A percentile compares a stretch with the other conserved stretches of the same genome.
Conservation (phyloP, 2,888 invertebrate species). For the Diplazon laetatorius region DNA sequence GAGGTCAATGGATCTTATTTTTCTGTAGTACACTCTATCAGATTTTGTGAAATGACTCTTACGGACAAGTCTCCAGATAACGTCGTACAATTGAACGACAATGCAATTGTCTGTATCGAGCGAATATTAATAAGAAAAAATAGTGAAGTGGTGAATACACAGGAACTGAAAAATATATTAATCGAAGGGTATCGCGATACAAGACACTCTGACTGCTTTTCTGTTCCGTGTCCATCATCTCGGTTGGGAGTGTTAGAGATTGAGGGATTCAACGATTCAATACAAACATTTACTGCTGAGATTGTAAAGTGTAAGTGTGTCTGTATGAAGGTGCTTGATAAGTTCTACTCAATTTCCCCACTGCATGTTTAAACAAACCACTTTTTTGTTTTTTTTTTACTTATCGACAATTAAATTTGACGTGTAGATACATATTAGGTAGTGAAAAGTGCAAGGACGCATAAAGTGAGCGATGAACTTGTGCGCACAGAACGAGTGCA, state of each 20-base stretch:
- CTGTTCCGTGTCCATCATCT: neutral
- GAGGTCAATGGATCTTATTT: slow-evolving; percentile 34
- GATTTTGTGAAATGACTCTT: slow-evolving; percentile 21
- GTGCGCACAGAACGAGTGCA: too few relatives aligned
- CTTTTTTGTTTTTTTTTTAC: neutral
- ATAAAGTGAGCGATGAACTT: too few relatives aligned
- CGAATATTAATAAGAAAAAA: slow-evolving; percentile 2
- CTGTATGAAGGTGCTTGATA: neutral
- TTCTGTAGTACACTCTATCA: slow-evolving; percentile 15
- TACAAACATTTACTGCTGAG: neutral
- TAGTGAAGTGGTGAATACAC: neutral
- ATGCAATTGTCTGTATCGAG: slow-evolving; percentile 15
- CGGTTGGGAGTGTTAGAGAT: slow-evolving; percentile 1
- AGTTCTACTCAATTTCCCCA: neutral
- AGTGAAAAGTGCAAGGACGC: too few relatives aligned
- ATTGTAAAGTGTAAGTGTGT: neutral
- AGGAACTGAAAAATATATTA: neutral
- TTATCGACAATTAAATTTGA: too few relatives aligned
- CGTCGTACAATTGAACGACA: slow-evolving; percentile 18
- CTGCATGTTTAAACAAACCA: neutral
- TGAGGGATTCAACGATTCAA: neutral
- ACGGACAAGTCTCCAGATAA: slow-evolving; percentile 32
- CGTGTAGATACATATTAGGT: too few relatives aligned
- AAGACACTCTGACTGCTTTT: neutral
- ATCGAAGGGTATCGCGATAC: neutral